phyloP scores from a whole-genome alignment of 2,113 vertebrate species.

The Gopherus evgoodei region DNA sequence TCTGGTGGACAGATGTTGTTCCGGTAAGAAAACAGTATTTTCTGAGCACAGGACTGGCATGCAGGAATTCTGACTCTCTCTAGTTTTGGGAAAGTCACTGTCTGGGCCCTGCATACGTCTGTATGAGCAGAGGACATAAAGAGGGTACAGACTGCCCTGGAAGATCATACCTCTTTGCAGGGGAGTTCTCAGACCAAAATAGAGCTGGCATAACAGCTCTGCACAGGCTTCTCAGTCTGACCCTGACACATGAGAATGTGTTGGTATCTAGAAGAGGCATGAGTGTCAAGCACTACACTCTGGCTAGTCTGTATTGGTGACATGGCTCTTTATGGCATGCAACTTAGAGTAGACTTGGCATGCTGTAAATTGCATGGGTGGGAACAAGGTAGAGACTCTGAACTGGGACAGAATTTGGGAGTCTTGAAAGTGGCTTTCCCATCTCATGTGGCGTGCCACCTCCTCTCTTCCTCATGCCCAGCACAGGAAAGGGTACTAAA shows the following conservation, averaged over 20 bases:
- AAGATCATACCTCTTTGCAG: neutral
- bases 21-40: neutral
- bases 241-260: neutral
- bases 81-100: neutral
- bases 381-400: neutral
- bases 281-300: accelerated
- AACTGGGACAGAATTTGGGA: neutral
- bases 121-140: neutral
- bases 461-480: constrained; percentile 23
- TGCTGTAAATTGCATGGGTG: neutral
- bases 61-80: neutral
- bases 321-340: neutral
- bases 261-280: neutral
- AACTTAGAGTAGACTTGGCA: neutral
- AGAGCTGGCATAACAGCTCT: neutral
- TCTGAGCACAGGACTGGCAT: neutral
- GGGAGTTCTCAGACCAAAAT: neutral
- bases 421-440: neutral
- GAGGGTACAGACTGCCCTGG: neutral
- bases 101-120: neutral
- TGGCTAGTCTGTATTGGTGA: accelerated
- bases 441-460: neutral
- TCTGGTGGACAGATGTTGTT: neutral
- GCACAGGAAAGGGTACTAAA: neutral
- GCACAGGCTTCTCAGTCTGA: neutral